phyloP scores from a whole-genome alignment of 2,888 invertebrate genomes.

The Eumacrocentrus americanus region DNA sequence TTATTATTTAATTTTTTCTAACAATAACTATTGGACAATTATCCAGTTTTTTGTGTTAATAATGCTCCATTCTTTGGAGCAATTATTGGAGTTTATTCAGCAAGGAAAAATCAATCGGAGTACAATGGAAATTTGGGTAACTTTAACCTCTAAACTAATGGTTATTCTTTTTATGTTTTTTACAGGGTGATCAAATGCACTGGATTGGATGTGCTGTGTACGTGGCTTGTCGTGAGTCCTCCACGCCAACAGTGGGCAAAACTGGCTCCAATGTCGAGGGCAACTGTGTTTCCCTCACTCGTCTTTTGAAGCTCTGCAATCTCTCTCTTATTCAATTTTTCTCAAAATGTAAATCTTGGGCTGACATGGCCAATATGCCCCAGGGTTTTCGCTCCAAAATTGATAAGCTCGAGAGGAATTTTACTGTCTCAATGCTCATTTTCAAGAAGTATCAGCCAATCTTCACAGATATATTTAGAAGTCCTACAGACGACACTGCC shows the following conservation, averaged over 20 bases:
- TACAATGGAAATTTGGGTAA: neutral
- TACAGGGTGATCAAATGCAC: constrained; percentile 84
- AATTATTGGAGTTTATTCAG: neutral
- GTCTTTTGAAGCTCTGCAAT: constrained; percentile 86
- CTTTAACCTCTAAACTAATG: neutral
- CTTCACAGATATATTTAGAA: constrained; percentile 84
- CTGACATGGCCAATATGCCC: constrained; percentile 89
- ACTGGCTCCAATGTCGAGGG: constrained; percentile 78
- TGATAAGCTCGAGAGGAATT: constrained; percentile 84
- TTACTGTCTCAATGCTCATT: constrained; percentile 91
- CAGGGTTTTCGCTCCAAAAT: constrained; percentile 83
- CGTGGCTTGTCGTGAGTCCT: constrained; percentile 82
- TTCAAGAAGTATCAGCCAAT: constrained; percentile 91
- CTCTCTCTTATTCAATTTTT: constrained; percentile 94
- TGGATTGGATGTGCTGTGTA: constrained; percentile 96
- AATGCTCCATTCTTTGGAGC: constrained; percentile 4
- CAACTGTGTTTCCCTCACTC: constrained; percentile 89
- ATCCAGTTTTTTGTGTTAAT: neutral
- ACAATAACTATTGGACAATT: too few species aligned
- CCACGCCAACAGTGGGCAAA: constrained; percentile 79
- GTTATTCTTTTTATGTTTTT: too few species aligned
- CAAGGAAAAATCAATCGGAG: neutral
- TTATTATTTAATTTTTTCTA: too few species aligned
- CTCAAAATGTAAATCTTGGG: constrained; percentile 86
- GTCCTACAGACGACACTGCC: constrained; percentile 68